Percentiles rank a stretch among this genome's conserved stretches.
phyloP scores from a whole-genome alignment of 2,888 invertebrate species.

The Temnothorax unifasciatus region DNA sequence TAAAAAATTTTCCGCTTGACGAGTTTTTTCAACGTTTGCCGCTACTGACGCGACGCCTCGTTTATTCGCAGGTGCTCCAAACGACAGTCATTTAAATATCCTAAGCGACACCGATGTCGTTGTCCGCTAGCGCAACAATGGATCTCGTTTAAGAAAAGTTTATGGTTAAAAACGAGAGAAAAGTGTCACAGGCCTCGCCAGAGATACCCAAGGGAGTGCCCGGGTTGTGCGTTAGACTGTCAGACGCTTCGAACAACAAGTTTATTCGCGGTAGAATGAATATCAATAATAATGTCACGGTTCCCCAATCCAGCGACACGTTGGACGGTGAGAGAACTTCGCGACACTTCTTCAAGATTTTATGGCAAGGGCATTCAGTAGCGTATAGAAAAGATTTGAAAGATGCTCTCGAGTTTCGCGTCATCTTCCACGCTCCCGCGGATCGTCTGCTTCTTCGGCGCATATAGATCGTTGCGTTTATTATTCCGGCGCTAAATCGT shows the following conservation, averaged over 20 bases:
- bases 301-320: constrained; percentile 12
- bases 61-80: background rate
- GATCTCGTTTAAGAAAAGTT: constrained; percentile 28
- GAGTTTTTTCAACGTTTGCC: background rate
- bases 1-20: constrained; percentile 23
- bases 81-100: background rate
- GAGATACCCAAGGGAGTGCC: constrained; percentile 2
- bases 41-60: background rate
- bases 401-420: constrained; percentile 35
- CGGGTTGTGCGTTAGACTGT: background rate
- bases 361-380: background rate
- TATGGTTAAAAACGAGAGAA: background rate
- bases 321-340: constrained; percentile 10
- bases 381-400: constrained; percentile 6
- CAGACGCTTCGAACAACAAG: constrained; percentile 28
- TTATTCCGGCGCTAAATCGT: constrained; percentile 80
- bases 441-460: constrained; percentile 23
- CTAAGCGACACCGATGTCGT: background rate
- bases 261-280: constrained; percentile 15
- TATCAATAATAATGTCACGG: constrained; percentile 44
- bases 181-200: background rate
- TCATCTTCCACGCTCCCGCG: constrained; percentile 17
- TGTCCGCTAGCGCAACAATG: background rate
- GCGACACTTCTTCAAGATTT: constrained; percentile 51
- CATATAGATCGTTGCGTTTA: constrained; percentile 75